These are phyloP conservation scores for Petrocephalus sullivani DNA, from an alignment of 2,797 vertebrate genomes.

Conservation along the genomic window DNA sequence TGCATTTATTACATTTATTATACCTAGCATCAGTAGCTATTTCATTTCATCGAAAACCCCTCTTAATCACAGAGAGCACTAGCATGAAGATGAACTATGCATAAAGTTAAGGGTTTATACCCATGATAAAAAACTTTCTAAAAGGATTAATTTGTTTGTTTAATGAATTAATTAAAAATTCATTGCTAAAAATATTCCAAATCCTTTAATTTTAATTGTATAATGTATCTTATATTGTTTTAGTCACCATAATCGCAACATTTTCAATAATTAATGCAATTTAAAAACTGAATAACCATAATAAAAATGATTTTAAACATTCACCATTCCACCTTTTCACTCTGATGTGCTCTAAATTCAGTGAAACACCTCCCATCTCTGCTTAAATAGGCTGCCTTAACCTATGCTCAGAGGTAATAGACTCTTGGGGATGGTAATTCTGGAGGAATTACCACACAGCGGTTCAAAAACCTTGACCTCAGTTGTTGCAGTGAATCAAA, in stretches of 20 bases:
- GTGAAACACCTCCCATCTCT: neutral
- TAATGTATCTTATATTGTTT: too few relatives aligned
- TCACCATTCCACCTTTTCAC: neutral
- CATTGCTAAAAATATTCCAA: neutral
- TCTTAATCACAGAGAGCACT: neutral
- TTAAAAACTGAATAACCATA: neutral
- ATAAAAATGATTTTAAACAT: neutral
- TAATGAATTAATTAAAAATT: neutral
- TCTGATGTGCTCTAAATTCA: neutral
- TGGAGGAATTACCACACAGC: neutral
- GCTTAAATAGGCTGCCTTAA: neutral
- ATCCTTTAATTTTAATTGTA: neutral
- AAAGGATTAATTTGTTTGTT: neutral
- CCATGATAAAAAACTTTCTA: neutral
- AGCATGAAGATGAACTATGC: neutral
- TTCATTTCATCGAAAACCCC: neutral
- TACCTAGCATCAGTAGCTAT: neutral
- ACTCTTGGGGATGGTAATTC: neutral
- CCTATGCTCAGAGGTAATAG: neutral
- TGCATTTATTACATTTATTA: neutral
- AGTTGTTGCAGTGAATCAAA: constrained; percentile 8
- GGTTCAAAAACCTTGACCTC: neutral
- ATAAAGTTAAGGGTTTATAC: neutral
- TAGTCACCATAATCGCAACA: too few relatives aligned
- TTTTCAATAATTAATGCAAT: neutral